Evolutionary conservation across 2,113 vertebrate species (phyloP), one percentile per base, ranked within the genome.

Genomic region (Vanacampus margaritifer): DNA sequence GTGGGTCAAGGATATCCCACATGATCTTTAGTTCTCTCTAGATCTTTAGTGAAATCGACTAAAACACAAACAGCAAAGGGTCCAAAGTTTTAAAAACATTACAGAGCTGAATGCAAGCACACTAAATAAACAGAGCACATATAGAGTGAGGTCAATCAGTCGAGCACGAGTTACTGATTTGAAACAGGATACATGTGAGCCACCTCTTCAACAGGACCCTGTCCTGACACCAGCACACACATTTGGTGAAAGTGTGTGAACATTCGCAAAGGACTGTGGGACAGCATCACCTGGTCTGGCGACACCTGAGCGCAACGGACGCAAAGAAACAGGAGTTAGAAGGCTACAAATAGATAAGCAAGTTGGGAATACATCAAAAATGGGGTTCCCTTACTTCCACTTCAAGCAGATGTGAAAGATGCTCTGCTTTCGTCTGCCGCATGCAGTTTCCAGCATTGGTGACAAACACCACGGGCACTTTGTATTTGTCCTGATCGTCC

Each of bases 361-460:
- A 54, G 16, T 23, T 6, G 32, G 65, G 17, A 24, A 46, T 6
- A 5, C 2, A 23, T 1, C 12, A 8, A 23, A 53, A 39, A 3
- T 1, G 5, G 12, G 13, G 32, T 59, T 12, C 32, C 26, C 73
- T 90, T 81, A 98, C 97, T 94, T 97, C 91, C 56, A 95, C 91
- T 35, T 91, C 94, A 41, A 98, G 88, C 48, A 93, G 85, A 61
- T 83, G 75, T 5, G 95, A 95, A 58, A 98, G 89, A 74, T 95
- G 94, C 9, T 88, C 90, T 0, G 97, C 96, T 86, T 96, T 96
- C 58, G 85, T 68, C 21, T 94, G 88, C 39, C 93, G 91, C 81
- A 93, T 81, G 79, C 92, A 93, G 86, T 98, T 98, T 39, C 97
- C 95, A 1, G 97, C 95, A 43, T 98, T 98, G 12, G 97, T 98